phyloP scores from a whole-genome alignment of 2,888 invertebrate species.

The Macaria liturata region DNA sequence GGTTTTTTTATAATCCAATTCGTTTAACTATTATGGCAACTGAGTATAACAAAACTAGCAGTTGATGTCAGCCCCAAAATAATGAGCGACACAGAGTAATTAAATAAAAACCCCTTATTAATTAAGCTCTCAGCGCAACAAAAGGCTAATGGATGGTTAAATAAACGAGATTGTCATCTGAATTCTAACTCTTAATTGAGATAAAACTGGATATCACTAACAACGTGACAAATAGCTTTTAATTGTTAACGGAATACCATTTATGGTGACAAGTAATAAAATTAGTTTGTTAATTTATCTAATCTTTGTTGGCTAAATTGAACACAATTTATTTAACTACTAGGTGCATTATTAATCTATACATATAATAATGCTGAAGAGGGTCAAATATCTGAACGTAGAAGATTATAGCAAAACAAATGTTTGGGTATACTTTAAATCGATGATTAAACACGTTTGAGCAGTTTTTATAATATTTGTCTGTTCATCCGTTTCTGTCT shows the following conservation, averaged over 20 bases:
- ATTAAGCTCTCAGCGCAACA: slow-evolving; percentile 35
- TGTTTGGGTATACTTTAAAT: too few species aligned
- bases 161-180: slow-evolving; percentile 37
- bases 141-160: slow-evolving; percentile 37
- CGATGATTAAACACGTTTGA: too few species aligned
- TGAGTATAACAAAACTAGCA: background rate
- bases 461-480: too few species aligned
- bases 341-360: too few species aligned
- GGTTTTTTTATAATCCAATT: too few species aligned
- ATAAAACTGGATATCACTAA: slow-evolving; percentile 30
- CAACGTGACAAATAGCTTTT: slow-evolving; percentile 20
- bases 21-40: too few species aligned
- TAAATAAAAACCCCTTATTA: slow-evolving; percentile 31
- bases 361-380: too few species aligned
- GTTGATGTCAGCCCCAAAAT: slow-evolving; percentile 5
- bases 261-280: background rate
- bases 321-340: too few species aligned
- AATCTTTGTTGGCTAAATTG: too few species aligned
- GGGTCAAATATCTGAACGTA: too few species aligned
- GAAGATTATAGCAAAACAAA: too few species aligned
- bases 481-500: too few species aligned
- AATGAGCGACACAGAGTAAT: slow-evolving; percentile 23
- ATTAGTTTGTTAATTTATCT: background rate
- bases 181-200: slow-evolving; percentile 34
- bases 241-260: background rate